Evolutionary conservation across 2,888 invertebrate genomes (phyloP).

Genomic region (Oscheius sp.): DNA sequence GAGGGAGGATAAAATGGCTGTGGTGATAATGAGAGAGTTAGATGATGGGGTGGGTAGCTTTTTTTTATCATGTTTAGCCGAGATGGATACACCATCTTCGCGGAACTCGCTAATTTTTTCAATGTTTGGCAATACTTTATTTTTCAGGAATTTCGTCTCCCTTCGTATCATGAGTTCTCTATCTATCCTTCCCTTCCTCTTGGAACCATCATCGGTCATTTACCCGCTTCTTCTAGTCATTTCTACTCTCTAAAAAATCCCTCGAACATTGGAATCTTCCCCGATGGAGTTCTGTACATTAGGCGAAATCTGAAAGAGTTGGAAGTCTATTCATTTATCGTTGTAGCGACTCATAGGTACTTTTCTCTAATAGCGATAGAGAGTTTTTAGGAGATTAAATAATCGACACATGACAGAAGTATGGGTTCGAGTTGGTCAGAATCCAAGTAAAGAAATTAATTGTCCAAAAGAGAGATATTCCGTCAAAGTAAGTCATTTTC

Average conservation of each 20-base stretch:
- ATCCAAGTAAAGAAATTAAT: neutral
- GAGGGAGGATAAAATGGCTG: constrained; percentile 8
- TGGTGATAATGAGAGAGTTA: neutral
- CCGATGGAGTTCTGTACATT: constrained; percentile 28
- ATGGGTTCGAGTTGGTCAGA: neutral
- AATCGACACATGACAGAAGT: constrained; percentile 1
- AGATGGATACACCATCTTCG: too few relatives aligned
- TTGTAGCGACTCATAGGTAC: constrained; percentile 25
- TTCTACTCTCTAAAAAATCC: neutral
- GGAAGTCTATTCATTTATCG: constrained; percentile 1
- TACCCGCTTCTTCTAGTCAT: neutral
- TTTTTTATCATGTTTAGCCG: too few relatives aligned
- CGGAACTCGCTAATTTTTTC: too few relatives aligned
- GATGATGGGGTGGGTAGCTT: constrained; percentile 1
- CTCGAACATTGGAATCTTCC: constrained; percentile 18
- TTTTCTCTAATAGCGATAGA: neutral
- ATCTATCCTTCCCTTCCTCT: neutral
- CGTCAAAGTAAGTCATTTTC: neutral
- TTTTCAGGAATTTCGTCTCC: constrained; percentile 19
- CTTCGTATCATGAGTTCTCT: neutral
- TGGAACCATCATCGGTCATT: constrained; percentile 2
- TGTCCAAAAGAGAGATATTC: neutral
- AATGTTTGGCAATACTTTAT: neutral
- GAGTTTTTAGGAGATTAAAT: neutral
- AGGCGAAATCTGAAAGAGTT: neutral